Base-by-base conservation (phyloP, 2,113 vertebrate species). In the Sorex araneus region DNA sequence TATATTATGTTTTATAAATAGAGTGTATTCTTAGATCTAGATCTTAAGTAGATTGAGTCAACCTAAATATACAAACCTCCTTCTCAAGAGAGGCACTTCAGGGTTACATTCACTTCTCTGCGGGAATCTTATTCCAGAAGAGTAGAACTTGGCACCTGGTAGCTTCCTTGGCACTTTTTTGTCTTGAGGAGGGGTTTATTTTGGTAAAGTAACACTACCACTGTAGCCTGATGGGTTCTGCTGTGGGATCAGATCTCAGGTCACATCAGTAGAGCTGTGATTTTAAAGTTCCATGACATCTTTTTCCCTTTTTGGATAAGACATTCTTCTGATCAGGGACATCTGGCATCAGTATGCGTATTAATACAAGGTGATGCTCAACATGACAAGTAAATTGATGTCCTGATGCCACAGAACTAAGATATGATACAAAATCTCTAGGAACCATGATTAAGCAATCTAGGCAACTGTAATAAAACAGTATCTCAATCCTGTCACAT, bases 191-290 rank as follows among this genome's bases (percentile, higher is more conserved):
- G 91, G 90, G 93, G 87, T 93, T 27, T 93, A 94, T 97, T 96
- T 80, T 70, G 84, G 47, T 95, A 40, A 92, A 95, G 94, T 94
- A 94, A 96, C 90, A 95, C 95, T 91, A 92, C 93, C 92, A 64
- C 89, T 93, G 30, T 78, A 94, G 93, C 94, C 93, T 9, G 94
- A 71, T 91, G 91, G 5, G 30, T 87, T 45, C 82, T 34, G 71
- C 90, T 40, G 83, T 8, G n/a, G 96, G 92, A 95, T 94, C 95
- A 94, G 92, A 92, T 96, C 92, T 97, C 96, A 95, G 96, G 94
- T 92, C 95, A 89, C 21, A 89, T 77, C 95, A 94, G 94, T 96
- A 40, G 40, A 40, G 4, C 4, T 40, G 7, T 40, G 40, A 40
- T 40, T 40, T 40, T 40, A 40, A 40, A 40, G 40, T 40, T 3